phyloP scores from a whole-genome alignment of 2,888 invertebrate species.

The Corbicula japonica region DNA sequence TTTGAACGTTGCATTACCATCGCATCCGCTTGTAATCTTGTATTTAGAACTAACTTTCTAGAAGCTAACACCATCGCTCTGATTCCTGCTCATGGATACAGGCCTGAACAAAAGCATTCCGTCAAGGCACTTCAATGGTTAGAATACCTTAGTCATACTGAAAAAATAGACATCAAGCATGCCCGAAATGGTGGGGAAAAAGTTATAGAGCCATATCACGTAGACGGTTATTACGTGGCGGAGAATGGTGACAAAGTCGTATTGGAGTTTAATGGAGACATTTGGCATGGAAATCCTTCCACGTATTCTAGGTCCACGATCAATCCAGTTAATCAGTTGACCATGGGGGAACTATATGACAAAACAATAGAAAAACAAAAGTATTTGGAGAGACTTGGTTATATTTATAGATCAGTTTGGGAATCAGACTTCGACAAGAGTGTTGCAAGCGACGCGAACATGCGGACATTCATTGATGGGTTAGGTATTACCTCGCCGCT shows the following conservation, averaged over 20 bases:
- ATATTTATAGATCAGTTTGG: slow-evolving; percentile 64
- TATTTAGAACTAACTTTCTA: slow-evolving; percentile 48
- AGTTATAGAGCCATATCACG: slow-evolving; percentile 44
- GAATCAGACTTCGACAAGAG: slow-evolving; percentile 73
- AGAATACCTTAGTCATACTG: slow-evolving; percentile 35
- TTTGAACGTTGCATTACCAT: slow-evolving; percentile 54
- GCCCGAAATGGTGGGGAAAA: slow-evolving; percentile 56
- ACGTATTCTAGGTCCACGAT: slow-evolving; percentile 41
- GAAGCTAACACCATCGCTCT: slow-evolving; percentile 34
- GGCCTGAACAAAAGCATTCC: slow-evolving; percentile 56
- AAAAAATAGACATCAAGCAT: slow-evolving; percentile 35
- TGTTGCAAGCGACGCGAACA: too few species aligned
- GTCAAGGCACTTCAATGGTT: slow-evolving; percentile 59
- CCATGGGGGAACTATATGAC: slow-evolving; percentile 43
- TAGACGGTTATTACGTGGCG: slow-evolving; percentile 53
- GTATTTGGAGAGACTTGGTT: slow-evolving; percentile 49
- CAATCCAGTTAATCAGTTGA: slow-evolving; percentile 46
- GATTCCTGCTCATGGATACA: slow-evolving; percentile 58
- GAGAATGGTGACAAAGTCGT: slow-evolving; percentile 41
- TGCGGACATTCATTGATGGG: too few species aligned
- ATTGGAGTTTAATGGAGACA: slow-evolving; percentile 52
- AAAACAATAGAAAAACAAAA: slow-evolving; percentile 42
- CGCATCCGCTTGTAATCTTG: slow-evolving; percentile 51
- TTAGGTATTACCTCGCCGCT: too few species aligned
- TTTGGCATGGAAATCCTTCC: slow-evolving; percentile 51